Conservation (phyloP, 2,888 invertebrate species). For the Cheilosia vulpina region DNA sequence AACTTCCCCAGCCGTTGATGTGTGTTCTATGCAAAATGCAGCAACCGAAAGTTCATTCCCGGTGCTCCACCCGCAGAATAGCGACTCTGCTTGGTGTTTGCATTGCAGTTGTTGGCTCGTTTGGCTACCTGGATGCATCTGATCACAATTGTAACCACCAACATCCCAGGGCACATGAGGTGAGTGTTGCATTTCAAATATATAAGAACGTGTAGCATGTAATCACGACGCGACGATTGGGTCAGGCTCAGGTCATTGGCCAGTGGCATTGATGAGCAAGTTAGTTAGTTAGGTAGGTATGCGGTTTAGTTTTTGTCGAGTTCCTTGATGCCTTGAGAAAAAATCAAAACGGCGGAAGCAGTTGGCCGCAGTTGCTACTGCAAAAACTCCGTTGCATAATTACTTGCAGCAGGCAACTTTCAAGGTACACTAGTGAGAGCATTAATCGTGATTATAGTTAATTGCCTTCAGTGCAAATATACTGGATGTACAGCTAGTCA, state of each 20-base stretch:
- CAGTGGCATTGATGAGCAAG: slow-evolving; percentile 37
- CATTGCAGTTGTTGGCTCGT: slow-evolving; percentile 40
- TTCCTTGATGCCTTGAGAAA: slow-evolving; percentile 46
- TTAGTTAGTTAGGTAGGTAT: not conserved
- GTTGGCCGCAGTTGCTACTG: slow-evolving; percentile 12
- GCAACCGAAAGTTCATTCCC: slow-evolving; percentile 46
- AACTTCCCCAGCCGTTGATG: slow-evolving; percentile 32
- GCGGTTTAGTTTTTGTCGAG: slow-evolving; percentile 6
- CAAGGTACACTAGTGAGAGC: slow-evolving; percentile 53
- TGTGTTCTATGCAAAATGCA: slow-evolving; percentile 68
- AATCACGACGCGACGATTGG: slow-evolving; percentile 50
- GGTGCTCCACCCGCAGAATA: slow-evolving; percentile 37
- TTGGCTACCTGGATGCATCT: slow-evolving; percentile 59
- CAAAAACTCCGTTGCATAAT: slow-evolving; percentile 54
- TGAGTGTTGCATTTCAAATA: slow-evolving; percentile 79
- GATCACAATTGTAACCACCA: slow-evolving; percentile 86
- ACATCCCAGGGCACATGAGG: slow-evolving; percentile 88
- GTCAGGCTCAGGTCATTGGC: slow-evolving; percentile 62
- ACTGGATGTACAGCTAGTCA: slow-evolving; percentile 11
- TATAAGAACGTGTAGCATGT: not conserved
- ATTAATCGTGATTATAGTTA: slow-evolving; percentile 55
- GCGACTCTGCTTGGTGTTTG: slow-evolving; percentile 43
- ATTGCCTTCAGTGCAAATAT: slow-evolving; percentile 40
- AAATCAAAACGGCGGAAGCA: slow-evolving; percentile 20
- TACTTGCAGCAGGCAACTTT: slow-evolving; percentile 45